phyloP scores from a whole-genome alignment of 2,888 invertebrate genomes.

The Encarsia formosa region DNA sequence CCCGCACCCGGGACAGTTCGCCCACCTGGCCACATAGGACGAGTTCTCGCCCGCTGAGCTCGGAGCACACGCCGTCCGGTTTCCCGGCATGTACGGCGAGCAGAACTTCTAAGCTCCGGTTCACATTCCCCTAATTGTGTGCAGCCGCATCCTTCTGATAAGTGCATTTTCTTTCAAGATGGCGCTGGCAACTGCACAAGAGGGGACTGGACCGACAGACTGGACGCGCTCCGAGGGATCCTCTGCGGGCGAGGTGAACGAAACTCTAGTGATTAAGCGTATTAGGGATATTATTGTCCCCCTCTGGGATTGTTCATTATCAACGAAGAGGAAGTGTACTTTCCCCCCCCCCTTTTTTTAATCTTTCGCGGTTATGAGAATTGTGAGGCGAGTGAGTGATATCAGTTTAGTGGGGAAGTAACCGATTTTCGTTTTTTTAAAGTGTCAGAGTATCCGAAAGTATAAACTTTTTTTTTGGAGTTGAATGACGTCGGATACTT shows the following conservation, averaged over 20 bases:
- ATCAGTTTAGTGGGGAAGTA: no score
- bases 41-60: constrained; percentile 59
- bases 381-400: no score
- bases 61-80: constrained; percentile 51
- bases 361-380: no score
- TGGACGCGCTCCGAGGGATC: constrained; percentile 50
- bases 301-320: no score
- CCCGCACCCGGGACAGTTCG: constrained; percentile 88
- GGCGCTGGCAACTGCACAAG: no score
- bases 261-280: constrained; percentile 29
- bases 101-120: constrained; percentile 47
- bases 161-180: no score
- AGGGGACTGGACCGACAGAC: no score
- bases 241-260: constrained; percentile 32
- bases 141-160: background rate
- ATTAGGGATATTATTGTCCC: constrained; percentile 23
- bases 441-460: no score
- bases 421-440: no score
- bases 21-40: constrained; percentile 89
- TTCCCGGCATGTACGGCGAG: constrained; percentile 52
- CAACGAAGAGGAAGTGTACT: no score
- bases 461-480: no score
- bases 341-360: background rate
- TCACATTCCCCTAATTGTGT: background rate
- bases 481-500: no score